Evolutionary conservation across 2,113 vertebrate genomes (phyloP), one percentile per base, ranked within the genome.

Genomic region (Vombatus ursinus): DNA sequence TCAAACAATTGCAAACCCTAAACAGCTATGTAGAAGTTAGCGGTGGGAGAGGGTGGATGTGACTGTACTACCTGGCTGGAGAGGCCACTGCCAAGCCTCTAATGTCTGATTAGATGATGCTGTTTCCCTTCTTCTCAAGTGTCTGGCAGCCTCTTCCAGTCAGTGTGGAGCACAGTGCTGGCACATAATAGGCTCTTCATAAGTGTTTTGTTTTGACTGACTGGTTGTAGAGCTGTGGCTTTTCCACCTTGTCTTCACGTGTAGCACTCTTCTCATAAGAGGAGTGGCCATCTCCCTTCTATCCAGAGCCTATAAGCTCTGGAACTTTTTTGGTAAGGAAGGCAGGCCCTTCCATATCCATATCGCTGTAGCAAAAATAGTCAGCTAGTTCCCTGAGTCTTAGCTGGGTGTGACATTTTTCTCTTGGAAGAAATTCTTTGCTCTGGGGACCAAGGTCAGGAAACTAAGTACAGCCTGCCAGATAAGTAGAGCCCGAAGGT

Each of bases 361-460:
- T 68, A 37, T 68, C 61, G 19, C 37, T 2, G 54, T 77, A 61
- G 57, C 26, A 37, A 68, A 68, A 68, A 24, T 61, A 68, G 12
- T 37, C 31, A 0, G 61, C 4, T 31, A n/a, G 61, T 77, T 77
- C 61, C 61, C 37, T 0, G 10, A 84, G n/a, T 0, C 8, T 22
- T 22, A 22, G 6, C n/a, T 22, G 68, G n/a, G 68, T 84, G n/a
- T 22, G 19, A 23, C 68, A n/a, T 44, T 84, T 84, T 84, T 84
- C 68, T 23, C 7, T 10, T 2, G 1, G 16, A 44, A 1, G 68
- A 84, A 84, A 84, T 84, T 84, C 68, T 44, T 44, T 44, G 68
- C n/a, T 44, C n/a, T 16, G 0, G 1, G n/a, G 37, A 19, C n/a
- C 68, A 44, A 44, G 0, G 68, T 8, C 2, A 0, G 19, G 37